phyloP scores from a whole-genome alignment of 2,113 vertebrate genomes.

The Melanerpes aurifrons region DNA sequence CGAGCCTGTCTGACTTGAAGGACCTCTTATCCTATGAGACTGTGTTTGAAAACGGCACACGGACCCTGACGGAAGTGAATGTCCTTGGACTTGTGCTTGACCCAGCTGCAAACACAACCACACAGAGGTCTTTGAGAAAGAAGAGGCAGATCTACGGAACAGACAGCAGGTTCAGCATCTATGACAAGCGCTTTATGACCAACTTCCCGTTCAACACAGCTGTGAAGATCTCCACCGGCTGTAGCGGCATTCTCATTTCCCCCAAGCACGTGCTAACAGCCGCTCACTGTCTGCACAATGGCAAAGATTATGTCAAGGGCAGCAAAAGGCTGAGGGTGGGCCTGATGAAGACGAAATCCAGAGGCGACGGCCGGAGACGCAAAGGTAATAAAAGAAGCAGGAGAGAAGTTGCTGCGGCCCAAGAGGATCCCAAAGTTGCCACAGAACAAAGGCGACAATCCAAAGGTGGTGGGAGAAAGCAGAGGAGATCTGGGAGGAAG shows the following conservation, averaged over 20 bases:
- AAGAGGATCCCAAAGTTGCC: constrained; percentile 67
- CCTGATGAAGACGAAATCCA: constrained; percentile 85
- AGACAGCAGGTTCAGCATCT: constrained; percentile 94
- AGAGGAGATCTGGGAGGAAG: constrained; percentile 61
- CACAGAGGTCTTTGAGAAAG: constrained; percentile 26
- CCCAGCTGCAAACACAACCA: constrained; percentile 11
- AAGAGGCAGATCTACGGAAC: constrained; percentile 92
- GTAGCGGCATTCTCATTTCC: constrained; percentile 92
- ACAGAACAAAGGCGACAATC: constrained; percentile 73
- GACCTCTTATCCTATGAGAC: constrained; percentile 92
- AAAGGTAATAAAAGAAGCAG: constrained; percentile 60
- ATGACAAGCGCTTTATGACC: constrained; percentile 88
- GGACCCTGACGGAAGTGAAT: constrained; percentile 87
- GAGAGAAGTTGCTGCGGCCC: constrained; percentile 48
- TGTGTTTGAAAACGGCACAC: constrained; percentile 90
- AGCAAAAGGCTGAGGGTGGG: constrained; percentile 89
- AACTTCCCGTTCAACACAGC: constrained; percentile 92
- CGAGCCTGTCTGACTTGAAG: constrained; percentile 86
- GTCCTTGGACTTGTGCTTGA: constrained; percentile 75
- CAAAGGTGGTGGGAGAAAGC: constrained; percentile 59
- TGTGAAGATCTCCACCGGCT: constrained; percentile 95
- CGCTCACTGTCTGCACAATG: constrained; percentile 93
- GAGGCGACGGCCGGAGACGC: constrained; percentile 69
- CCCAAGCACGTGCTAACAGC: constrained; percentile 92
- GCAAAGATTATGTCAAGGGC: constrained; percentile 89